A percentile compares a stretch with the other conserved stretches of the same genome.
phyloP scores from a whole-genome alignment of 2,888 invertebrate genomes.

The Drosophila antonietae region DNA sequence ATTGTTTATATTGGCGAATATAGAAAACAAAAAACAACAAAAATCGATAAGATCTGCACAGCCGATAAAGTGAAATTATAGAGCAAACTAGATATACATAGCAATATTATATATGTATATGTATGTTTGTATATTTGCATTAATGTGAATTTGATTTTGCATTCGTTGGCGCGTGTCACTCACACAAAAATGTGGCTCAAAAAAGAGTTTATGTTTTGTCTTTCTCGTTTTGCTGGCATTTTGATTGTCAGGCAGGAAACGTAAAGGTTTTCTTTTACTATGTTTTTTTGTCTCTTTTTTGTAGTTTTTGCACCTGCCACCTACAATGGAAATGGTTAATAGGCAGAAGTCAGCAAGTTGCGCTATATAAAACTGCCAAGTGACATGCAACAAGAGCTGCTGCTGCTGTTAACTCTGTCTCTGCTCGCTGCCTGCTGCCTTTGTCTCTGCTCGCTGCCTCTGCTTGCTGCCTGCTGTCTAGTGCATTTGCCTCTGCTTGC shows the following conservation, averaged over 20 bases:
- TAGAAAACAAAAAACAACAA: neutral
- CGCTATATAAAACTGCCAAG: conserved; percentile 42
- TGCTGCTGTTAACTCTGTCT: neutral
- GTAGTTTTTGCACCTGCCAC: conserved; percentile 70
- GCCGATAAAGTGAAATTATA: conserved; percentile 41
- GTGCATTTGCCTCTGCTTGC: neutral
- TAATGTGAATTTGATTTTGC: conserved; percentile 39
- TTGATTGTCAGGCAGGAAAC: conserved; percentile 71
- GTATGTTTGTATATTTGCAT: conserved; percentile 1
- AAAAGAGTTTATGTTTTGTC: neutral
- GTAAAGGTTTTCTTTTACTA: conserved; percentile 27
- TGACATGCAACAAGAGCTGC: conserved; percentile 53
- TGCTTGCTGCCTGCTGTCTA: neutral
- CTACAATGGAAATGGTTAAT: conserved; percentile 55
- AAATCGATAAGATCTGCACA: conserved; percentile 69
- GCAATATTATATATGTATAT: neutral
- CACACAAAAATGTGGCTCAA: conserved; percentile 26
- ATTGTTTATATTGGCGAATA: conserved; percentile 45
- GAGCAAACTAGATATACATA: neutral
- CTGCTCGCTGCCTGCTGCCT: neutral
- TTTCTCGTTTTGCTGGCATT: conserved; percentile 50
- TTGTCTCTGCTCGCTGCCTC: neutral
- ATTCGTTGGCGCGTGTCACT: conserved; percentile 61
- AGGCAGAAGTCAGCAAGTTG: conserved; percentile 33
- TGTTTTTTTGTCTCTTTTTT: neutral